These are phyloP conservation scores for Lonchura striata DNA, from an alignment of 2,113 vertebrate genomes.

Conservation along the genomic window DNA sequence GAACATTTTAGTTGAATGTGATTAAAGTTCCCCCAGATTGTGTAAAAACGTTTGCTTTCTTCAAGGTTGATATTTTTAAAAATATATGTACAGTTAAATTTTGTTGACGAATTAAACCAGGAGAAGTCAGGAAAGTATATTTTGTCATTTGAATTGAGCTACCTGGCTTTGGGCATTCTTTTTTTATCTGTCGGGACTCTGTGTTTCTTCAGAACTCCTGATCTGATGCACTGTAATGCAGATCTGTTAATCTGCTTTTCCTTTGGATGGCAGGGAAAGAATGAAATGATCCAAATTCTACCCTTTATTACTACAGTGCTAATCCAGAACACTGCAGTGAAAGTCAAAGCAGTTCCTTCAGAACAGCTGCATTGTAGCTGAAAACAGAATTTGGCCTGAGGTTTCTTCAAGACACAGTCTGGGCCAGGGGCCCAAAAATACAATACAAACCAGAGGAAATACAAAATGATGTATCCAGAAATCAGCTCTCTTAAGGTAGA, in stretches of 20 bases:
- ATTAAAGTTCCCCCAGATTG: slow-evolving; percentile 24
- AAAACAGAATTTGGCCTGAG: not conserved
- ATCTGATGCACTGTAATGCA: not conserved
- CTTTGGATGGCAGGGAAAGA: not conserved
- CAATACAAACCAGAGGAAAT: not conserved
- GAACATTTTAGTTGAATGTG: slow-evolving; percentile 35
- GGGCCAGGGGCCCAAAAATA: not conserved
- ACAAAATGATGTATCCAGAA: not conserved
- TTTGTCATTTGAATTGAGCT: slow-evolving; percentile 9
- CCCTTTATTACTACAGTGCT: not conserved
- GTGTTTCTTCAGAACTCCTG: not conserved
- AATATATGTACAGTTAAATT: not conserved
- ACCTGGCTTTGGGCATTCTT: not conserved
- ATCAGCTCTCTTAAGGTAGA: not conserved
- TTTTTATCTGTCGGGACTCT: not conserved
- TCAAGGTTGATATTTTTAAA: slow-evolving; percentile 2
- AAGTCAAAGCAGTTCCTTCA: slow-evolving; percentile 9
- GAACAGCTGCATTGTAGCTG: slow-evolving; percentile 4
- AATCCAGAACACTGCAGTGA: not conserved
- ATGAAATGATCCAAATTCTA: not conserved
- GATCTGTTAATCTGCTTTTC: not conserved
- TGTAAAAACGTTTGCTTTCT: slow-evolving; percentile 24
- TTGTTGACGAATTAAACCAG: slow-evolving; percentile 43
- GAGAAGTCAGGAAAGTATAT: not conserved
- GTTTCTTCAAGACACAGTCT: not conserved